These are phyloP conservation scores for Hippocampus comes DNA, from an alignment of 2,113 vertebrate genomes.

Conservation along the genomic window DNA sequence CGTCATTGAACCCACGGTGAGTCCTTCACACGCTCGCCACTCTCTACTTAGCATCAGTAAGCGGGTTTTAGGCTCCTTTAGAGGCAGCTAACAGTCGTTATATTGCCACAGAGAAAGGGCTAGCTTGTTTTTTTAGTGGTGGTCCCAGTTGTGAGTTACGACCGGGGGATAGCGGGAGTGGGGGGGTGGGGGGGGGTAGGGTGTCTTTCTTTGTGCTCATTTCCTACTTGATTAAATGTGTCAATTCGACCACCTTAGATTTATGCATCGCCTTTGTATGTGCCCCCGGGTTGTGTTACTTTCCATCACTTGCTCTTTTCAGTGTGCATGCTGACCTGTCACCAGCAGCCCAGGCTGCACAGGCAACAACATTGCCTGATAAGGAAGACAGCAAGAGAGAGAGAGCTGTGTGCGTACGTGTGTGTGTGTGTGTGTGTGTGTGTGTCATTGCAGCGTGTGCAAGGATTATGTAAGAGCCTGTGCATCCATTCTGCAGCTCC, in stretches of 20 bases:
- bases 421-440: neutral
- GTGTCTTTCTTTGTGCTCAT: neutral
- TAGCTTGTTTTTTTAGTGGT: neutral
- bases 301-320: constrained; percentile 41
- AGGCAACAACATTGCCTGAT: constrained; percentile 55
- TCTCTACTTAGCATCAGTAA: neutral
- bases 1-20: constrained; percentile 43
- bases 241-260: neutral
- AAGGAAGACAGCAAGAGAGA: constrained; percentile 45
- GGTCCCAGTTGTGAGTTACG: constrained; percentile 2
- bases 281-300: constrained; percentile 33
- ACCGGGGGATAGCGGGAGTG: neutral
- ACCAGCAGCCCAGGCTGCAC: constrained; percentile 9
- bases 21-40: constrained; percentile 22
- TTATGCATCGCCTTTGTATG: neutral
- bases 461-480: constrained; percentile 49
- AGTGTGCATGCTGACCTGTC: constrained; percentile 47
- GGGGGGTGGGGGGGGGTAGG: neutral
- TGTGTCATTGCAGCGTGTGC: constrained; percentile 31
- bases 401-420: neutral
- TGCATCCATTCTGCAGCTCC: constrained; percentile 19
- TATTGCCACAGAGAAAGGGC: neutral
- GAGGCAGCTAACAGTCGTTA: neutral
- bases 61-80: constrained; percentile 13
- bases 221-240: neutral